A percentile compares a stretch with the other conserved stretches of the same genome.
Evolutionary conservation across 2,797 vertebrate species (phyloP).

Genomic region (Diplodus puntazzo): DNA sequence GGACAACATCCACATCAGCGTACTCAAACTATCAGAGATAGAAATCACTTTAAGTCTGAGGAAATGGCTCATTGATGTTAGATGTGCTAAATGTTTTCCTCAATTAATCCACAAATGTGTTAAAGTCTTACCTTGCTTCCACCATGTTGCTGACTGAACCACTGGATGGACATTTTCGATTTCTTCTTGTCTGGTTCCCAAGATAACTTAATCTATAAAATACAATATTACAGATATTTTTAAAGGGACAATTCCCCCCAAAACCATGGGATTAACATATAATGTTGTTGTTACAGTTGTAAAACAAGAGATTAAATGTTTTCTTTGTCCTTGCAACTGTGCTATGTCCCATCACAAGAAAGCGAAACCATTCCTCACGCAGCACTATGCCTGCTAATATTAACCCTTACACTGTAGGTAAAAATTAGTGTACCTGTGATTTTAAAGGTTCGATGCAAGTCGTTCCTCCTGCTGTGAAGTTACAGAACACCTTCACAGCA

Average conservation of each 20-base stretch:
- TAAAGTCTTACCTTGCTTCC: slow-evolving; percentile 70
- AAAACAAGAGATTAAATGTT: neutral
- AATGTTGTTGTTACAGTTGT: neutral
- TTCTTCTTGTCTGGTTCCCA: slow-evolving; percentile 55
- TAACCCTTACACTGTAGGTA: neutral
- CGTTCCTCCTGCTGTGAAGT: slow-evolving; percentile 85
- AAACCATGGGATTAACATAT: no score
- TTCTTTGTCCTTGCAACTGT: neutral
- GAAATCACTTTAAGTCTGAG: neutral
- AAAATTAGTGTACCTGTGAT: slow-evolving; percentile 71
- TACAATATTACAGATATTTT: neutral
- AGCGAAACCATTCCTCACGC: neutral
- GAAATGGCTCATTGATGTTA: neutral
- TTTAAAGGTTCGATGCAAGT: slow-evolving; percentile 82
- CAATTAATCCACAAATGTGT: neutral
- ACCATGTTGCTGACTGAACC: slow-evolving; percentile 71
- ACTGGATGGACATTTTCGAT: slow-evolving; percentile 42
- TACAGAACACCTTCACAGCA: slow-evolving; percentile 84
- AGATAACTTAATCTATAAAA: slow-evolving; percentile 70
- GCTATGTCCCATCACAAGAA: neutral
- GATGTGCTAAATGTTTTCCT: neutral
- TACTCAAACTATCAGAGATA: slow-evolving; percentile 79
- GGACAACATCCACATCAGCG: slow-evolving; percentile 77
- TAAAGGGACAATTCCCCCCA: slow-evolving; percentile 2
- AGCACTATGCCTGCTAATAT: neutral